Conservation (phyloP, 2,797 vertebrate species). For the Myripristis jacobus region DNA sequence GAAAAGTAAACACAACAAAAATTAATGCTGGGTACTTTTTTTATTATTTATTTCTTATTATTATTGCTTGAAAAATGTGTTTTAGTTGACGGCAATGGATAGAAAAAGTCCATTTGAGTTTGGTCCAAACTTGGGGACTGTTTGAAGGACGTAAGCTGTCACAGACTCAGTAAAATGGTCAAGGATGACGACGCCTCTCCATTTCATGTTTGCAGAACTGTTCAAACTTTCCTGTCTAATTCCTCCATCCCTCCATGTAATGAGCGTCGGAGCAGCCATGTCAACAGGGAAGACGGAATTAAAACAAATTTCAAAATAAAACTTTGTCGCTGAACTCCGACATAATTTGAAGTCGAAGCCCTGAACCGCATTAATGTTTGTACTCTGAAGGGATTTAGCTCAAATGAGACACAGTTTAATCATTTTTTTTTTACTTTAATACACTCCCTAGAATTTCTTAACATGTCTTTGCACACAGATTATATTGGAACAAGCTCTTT, state of each 20-base stretch:
- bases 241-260: background rate
- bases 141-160: no score
- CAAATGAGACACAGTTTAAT: background rate
- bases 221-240: background rate
- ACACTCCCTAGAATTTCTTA: background rate
- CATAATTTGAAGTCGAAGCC: no score
- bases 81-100: no score
- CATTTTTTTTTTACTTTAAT: background rate
- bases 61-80: no score
- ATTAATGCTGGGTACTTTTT: no score
- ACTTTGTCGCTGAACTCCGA: no score
- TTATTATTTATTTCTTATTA: no score
- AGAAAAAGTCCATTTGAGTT: no score
- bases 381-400: background rate
- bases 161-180: background rate
- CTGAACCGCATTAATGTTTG: background rate
- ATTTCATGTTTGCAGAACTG: background rate
- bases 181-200: background rate
- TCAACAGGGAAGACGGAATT: background rate
- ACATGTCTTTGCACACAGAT: background rate
- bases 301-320: background rate
- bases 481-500: constrained; percentile 11
- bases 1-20: constrained; percentile 5
- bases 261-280: background rate
- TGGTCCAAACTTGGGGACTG: no score